Conservation (phyloP, 23 tunicate genomes). For the Halocynthia roretzi region DNA sequence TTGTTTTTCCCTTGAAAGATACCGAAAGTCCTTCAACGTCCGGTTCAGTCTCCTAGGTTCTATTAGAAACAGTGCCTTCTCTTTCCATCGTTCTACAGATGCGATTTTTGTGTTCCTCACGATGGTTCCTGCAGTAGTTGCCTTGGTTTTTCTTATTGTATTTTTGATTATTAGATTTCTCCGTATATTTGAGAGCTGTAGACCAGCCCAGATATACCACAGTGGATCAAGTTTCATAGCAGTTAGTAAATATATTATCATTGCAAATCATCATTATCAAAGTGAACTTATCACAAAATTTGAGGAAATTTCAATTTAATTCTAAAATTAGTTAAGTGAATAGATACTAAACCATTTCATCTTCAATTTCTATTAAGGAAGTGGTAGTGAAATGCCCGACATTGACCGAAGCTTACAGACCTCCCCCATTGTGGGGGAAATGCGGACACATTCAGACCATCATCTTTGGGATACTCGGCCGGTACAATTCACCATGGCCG, state of each 20-base stretch:
- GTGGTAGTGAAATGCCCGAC: slow-evolving; percentile 47
- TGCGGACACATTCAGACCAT: slow-evolving; percentile 79
- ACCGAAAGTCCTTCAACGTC: too few relatives aligned
- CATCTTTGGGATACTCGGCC: slow-evolving; percentile 69
- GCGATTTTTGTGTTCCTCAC: too few relatives aligned
- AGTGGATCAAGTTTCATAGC: background rate
- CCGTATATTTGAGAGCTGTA: slow-evolving; percentile 3
- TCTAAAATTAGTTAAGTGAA: too few relatives aligned
- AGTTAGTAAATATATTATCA: background rate
- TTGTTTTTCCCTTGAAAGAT: too few relatives aligned
- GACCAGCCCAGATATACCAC: background rate
- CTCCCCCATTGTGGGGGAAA: slow-evolving; percentile 74
- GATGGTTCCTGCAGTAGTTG: background rate
- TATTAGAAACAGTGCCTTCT: too few relatives aligned
- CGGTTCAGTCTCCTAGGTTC: too few relatives aligned
- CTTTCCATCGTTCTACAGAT: too few relatives aligned
- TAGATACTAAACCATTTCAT: too few relatives aligned
- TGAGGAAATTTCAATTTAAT: background rate
- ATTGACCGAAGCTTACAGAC: slow-evolving; percentile 42
- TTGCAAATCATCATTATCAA: background rate
- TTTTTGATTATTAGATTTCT: slow-evolving; percentile 1
- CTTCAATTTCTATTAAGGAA: slow-evolving; percentile 19
- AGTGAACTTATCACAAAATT: background rate
- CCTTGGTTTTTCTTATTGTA: background rate
- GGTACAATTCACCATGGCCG: slow-evolving; percentile 55